Evolutionary conservation across 2,113 vertebrate species (phyloP).

Genomic region (Tor tambroides): DNA sequence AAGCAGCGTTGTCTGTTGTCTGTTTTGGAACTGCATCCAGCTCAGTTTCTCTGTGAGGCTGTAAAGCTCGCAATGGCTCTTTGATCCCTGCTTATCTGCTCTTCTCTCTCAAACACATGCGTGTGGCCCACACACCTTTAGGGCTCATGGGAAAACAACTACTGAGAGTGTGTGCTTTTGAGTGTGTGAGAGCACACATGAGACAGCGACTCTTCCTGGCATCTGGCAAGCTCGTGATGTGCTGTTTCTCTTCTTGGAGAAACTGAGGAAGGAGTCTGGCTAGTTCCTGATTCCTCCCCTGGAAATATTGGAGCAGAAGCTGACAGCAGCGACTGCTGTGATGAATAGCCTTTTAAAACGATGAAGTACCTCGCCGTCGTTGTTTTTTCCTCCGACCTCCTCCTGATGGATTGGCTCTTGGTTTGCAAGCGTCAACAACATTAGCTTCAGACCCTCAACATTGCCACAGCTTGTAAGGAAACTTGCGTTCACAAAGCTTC

Average conservation of each 20-base stretch:
- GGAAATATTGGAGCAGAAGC: slow-evolving; percentile 66
- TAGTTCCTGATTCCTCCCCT: slow-evolving; percentile 68
- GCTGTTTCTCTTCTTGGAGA: slow-evolving; percentile 65
- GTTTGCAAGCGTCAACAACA: slow-evolving; percentile 70
- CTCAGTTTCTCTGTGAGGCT: slow-evolving; percentile 36
- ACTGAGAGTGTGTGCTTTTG: slow-evolving; percentile 26
- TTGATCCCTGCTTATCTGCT: slow-evolving; percentile 43
- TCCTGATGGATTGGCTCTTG: slow-evolving; percentile 76
- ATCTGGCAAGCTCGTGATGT: slow-evolving; percentile 63
- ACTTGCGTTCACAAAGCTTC: slow-evolving; percentile 51
- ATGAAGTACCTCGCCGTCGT: slow-evolving; percentile 69
- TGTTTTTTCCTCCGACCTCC: slow-evolving; percentile 61
- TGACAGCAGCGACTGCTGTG: slow-evolving; percentile 74
- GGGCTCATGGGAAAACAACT: slow-evolving; percentile 43
- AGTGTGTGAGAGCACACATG: slow-evolving; percentile 38
- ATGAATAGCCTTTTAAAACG: slow-evolving; percentile 78
- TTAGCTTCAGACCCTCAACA: slow-evolving; percentile 60
- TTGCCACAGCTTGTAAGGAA: slow-evolving; percentile 10
- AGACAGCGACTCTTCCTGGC: slow-evolving; percentile 8
- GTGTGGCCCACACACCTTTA: slow-evolving; percentile 35
- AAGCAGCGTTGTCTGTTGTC: slow-evolving; percentile 12
- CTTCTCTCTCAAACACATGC: slow-evolving; percentile 46
- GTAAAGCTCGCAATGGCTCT: slow-evolving; percentile 29
- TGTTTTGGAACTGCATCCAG: slow-evolving; percentile 32
- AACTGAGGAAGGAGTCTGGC: slow-evolving; percentile 70